These are phyloP conservation scores for Agrochola circellaris DNA, from an alignment of 2,888 invertebrate species.

Conservation along the genomic window DNA sequence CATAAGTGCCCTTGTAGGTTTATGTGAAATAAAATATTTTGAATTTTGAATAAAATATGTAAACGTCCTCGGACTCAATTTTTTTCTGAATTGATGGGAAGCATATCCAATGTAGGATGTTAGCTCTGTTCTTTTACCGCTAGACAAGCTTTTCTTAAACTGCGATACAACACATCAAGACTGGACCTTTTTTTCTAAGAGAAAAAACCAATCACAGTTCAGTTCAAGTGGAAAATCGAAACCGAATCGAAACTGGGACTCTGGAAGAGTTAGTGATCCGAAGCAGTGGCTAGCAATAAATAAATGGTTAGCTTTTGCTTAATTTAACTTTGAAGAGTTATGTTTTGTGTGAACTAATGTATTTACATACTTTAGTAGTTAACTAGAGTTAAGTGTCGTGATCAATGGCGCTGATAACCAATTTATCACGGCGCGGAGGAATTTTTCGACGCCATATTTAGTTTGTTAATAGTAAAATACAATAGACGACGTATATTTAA, in stretches of 20 bases:
- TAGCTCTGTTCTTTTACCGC: not conserved
- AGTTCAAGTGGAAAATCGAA: constrained; percentile 45
- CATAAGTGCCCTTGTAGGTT: too few species aligned
- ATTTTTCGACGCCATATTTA: too few species aligned
- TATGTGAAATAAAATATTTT: too few species aligned
- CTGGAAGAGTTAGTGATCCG: constrained; percentile 43
- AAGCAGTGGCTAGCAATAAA: constrained; percentile 29
- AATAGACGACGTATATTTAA: too few species aligned
- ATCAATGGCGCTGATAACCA: not conserved
- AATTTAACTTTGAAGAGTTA: constrained; percentile 37
- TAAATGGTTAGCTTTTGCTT: constrained; percentile 18
- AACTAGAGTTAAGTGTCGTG: not conserved
- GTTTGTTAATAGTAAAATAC: too few species aligned
- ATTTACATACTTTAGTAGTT: not conserved
- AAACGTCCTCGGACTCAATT: not conserved
- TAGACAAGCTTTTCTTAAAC: constrained; percentile 1
- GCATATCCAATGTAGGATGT: not conserved
- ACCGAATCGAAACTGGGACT: constrained; percentile 24
- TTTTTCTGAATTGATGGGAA: not conserved
- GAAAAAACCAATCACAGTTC: constrained; percentile 43
- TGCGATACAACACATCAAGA: not conserved
- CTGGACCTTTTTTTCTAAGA: not conserved
- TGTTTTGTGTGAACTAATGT: constrained; percentile 9
- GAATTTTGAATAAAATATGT: too few species aligned
- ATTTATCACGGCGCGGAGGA: too few species aligned